These are phyloP conservation scores for Agrotis exclamationis DNA, from an alignment of 2,888 invertebrate species.

Conservation along the genomic window DNA sequence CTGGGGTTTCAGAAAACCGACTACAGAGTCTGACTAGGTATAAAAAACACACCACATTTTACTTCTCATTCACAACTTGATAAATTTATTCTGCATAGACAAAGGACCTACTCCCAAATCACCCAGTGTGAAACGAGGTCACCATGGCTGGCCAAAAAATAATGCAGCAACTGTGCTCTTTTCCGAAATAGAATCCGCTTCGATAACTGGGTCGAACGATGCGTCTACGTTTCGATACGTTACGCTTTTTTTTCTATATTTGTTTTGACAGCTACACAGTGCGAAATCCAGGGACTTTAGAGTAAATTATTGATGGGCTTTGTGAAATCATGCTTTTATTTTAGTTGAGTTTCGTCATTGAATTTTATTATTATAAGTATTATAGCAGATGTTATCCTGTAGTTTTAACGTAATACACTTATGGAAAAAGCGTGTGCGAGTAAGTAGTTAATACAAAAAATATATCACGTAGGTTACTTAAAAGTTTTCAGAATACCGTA, in stretches of 20 bases:
- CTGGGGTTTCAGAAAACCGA: background rate
- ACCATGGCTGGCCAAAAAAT: constrained; percentile 83
- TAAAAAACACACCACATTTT: constrained; percentile 23
- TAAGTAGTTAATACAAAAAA: too few relatives aligned
- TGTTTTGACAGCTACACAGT: constrained; percentile 59
- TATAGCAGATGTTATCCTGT: too few relatives aligned
- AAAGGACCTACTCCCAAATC: constrained; percentile 61
- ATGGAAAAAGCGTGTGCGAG: too few relatives aligned
- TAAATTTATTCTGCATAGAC: constrained; percentile 58
- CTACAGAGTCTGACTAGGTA: background rate
- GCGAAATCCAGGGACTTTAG: constrained; percentile 49
- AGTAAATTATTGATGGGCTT: constrained; percentile 10
- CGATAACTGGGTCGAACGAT: constrained; percentile 86
- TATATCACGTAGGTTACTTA: background rate
- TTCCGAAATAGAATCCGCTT: constrained; percentile 84
- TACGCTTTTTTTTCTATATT: constrained; percentile 63
- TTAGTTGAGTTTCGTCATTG: background rate
- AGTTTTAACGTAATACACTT: background rate
- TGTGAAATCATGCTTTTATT: background rate
- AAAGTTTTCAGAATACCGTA: background rate
- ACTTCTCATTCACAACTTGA: constrained; percentile 16
- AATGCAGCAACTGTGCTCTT: constrained; percentile 86
- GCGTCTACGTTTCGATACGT: constrained; percentile 75
- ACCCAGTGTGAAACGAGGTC: constrained; percentile 77
- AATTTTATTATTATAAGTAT: too few relatives aligned